Conservation (phyloP, 2,888 invertebrate species). For the Phragmatobia fuliginosa region DNA sequence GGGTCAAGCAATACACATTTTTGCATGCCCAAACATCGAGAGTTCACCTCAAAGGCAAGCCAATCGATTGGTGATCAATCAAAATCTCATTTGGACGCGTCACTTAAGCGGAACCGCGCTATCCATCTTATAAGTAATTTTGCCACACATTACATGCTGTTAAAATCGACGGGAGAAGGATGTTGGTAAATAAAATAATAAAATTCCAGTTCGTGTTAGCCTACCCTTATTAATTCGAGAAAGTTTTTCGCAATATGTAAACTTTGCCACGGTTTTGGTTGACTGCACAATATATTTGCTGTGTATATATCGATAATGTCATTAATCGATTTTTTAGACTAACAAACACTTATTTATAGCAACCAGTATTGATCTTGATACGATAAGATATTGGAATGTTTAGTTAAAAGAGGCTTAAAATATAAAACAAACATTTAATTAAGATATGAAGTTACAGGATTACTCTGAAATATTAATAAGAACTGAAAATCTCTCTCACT, state of each 20-base stretch:
- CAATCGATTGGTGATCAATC: slow-evolving; percentile 71
- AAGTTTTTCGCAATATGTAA: background rate
- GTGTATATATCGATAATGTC: background rate
- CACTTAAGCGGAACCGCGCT: slow-evolving; percentile 65
- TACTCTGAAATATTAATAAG: too few relatives aligned
- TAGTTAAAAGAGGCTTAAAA: background rate
- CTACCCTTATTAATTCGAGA: background rate
- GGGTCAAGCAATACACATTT: slow-evolving; percentile 47
- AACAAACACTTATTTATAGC: too few relatives aligned
- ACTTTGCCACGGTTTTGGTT: background rate
- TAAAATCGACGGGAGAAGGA: slow-evolving; percentile 39
- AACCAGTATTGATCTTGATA: too few relatives aligned
- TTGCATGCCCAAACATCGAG: slow-evolving; percentile 45
- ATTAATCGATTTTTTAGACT: too few relatives aligned
- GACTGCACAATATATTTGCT: background rate
- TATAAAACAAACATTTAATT: background rate
- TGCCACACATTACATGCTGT: slow-evolving; percentile 56
- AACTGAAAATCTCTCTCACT: too few relatives aligned
- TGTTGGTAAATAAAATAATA: slow-evolving; percentile 25
- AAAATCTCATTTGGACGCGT: slow-evolving; percentile 76
- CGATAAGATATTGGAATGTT: background rate
- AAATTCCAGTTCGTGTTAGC: background rate
- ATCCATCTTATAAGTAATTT: slow-evolving; percentile 73
- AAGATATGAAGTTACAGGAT: too few relatives aligned
- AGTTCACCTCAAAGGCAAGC: slow-evolving; percentile 47